These are phyloP conservation scores for Denticeps clupeoides DNA, from an alignment of 2,797 vertebrate species.

Conservation along the genomic window DNA sequence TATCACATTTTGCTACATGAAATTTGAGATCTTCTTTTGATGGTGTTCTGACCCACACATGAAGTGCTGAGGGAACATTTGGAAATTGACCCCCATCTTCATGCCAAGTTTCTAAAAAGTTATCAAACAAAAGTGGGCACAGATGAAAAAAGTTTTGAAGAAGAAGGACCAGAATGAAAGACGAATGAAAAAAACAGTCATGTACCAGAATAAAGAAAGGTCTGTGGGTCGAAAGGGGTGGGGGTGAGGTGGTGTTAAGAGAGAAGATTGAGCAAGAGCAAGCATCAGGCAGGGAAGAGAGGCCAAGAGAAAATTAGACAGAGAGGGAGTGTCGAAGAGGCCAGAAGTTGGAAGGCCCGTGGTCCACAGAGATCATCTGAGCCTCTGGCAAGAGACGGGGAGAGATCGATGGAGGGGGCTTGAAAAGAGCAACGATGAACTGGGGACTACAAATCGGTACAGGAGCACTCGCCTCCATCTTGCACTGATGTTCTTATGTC, in stretches of 20 bases:
- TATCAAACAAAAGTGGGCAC: too few relatives aligned
- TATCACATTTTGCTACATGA: too few relatives aligned
- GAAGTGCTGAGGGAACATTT: too few relatives aligned
- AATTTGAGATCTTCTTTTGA: too few relatives aligned
- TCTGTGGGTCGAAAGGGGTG: constrained; percentile 37
- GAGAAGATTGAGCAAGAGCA: neutral
- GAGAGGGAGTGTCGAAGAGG: constrained; percentile 5
- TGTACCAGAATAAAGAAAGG: neutral
- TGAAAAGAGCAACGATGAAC: constrained; percentile 33
- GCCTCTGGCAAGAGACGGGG: constrained; percentile 36
- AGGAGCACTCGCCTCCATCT: constrained; percentile 37
- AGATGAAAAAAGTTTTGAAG: too few relatives aligned
- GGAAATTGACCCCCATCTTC: too few relatives aligned
- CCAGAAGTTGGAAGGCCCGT: constrained; percentile 5
- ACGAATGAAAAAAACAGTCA: too few relatives aligned
- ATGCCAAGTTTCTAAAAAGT: too few relatives aligned
- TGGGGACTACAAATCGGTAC: constrained; percentile 40
- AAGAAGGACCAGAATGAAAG: too few relatives aligned
- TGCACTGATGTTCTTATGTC: constrained; percentile 45
- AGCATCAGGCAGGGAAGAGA: constrained; percentile 20
- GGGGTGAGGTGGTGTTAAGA: constrained; percentile 14
- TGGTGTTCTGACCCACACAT: too few relatives aligned
- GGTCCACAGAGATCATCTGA: constrained; percentile 14
- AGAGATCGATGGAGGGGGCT: constrained; percentile 38
- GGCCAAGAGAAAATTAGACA: constrained; percentile 12